Evolutionary conservation across 2,797 vertebrate genomes (phyloP).

Genomic region (Periparus ater): DNA sequence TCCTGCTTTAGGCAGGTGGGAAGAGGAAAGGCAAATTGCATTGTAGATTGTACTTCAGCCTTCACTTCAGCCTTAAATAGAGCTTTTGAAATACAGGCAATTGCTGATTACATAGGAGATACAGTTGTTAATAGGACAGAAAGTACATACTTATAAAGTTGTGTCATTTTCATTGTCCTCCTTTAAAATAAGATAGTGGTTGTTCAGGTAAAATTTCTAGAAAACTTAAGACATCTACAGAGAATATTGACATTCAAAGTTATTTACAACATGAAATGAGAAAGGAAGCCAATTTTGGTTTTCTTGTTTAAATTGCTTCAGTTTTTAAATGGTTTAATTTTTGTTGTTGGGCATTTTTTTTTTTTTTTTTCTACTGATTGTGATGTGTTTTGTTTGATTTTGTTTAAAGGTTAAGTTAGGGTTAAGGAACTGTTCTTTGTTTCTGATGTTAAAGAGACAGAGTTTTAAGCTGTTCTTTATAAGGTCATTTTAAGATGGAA

Average conservation of each 20-base stretch:
- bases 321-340: neutral
- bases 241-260: neutral
- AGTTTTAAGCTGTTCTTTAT: neutral
- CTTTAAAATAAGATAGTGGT: neutral
- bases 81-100: neutral
- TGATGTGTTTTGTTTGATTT: neutral
- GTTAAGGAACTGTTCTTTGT: neutral
- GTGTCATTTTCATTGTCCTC: neutral
- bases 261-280: neutral
- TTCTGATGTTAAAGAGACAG: neutral
- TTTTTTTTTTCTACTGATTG: neutral
- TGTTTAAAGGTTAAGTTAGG: neutral
- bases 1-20: neutral
- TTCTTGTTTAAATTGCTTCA: neutral
- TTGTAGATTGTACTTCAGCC: neutral
- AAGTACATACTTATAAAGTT: neutral
- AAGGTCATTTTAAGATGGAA: neutral
- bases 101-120: neutral
- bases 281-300: accelerated
- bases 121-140: neutral
- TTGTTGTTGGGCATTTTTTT: neutral
- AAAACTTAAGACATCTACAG: neutral
- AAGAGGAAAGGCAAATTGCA: neutral
- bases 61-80: neutral
- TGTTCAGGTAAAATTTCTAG: neutral